Evolutionary conservation across 2,113 vertebrate species (phyloP).

Genomic region (Tretioscincus oriximinensis): DNA sequence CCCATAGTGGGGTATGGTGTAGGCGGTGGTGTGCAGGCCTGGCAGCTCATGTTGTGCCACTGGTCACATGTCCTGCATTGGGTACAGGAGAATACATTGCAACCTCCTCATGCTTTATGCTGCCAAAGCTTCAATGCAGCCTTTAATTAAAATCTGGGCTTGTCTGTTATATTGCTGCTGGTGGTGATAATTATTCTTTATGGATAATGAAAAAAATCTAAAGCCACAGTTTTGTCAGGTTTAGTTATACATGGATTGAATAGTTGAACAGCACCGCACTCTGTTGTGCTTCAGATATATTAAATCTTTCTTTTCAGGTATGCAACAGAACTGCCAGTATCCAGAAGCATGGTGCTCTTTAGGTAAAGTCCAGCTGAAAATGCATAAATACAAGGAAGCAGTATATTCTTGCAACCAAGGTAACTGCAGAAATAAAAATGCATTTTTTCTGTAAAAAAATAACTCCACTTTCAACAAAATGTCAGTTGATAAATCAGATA

Average conservation of each 20-base stretch:
- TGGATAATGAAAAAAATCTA: neutral
- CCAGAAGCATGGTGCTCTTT: constrained; percentile 79
- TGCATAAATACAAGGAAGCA: constrained; percentile 79
- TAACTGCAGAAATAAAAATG: constrained; percentile 46
- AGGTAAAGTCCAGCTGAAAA: constrained; percentile 83
- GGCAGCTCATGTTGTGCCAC: too few relatives aligned
- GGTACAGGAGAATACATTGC: neutral
- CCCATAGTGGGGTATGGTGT: too few relatives aligned
- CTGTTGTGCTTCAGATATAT: neutral
- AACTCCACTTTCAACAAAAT: neutral
- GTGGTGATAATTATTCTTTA: too few relatives aligned
- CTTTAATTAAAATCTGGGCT: too few relatives aligned
- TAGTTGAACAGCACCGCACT: neutral
- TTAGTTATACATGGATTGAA: neutral
- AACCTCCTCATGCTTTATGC: too few relatives aligned
- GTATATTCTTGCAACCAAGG: constrained; percentile 83
- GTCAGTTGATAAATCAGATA: neutral
- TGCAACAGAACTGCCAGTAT: constrained; percentile 75
- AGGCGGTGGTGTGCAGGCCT: too few relatives aligned
- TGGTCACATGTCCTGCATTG: neutral
- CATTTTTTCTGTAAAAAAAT: too few relatives aligned
- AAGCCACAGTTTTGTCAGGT: neutral
- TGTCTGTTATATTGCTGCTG: too few relatives aligned
- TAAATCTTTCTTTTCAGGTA: constrained; percentile 70
- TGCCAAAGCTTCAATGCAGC: too few relatives aligned